Evolutionary conservation across 2,797 vertebrate genomes (phyloP), one percentile per base, ranked within the genome.

Genomic region (Sarcoramphus papa): DNA sequence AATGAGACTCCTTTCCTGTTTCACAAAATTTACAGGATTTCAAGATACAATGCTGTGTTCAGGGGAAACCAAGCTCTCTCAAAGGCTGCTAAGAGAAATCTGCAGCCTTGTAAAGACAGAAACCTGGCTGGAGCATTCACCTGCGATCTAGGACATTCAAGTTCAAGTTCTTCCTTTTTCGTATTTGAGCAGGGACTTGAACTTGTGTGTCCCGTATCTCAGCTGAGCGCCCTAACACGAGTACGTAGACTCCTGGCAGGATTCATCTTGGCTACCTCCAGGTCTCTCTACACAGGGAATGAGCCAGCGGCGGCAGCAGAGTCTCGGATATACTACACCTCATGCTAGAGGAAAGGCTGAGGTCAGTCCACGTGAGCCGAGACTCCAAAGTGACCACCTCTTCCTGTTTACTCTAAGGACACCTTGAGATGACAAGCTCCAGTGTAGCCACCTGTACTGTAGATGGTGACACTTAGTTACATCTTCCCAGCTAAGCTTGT

Each of bases 141-240:
- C 9, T 30, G 23, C 2, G 1, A 56, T 43, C 14, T 12, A 70
- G 25, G n/a, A 56, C 14, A 19, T 35, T 47, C 0, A 6, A 59
- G 40, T 48, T 80, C 13, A 57, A 67, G 56, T 64, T 86, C 9
- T 30, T 76, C 21, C 4, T 47, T 35, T 62, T 57, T 22, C 22
- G 5, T 53, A 14, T 62, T 68, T 72, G 59, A 63, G 35, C 21
- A 54, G n/a, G 12, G 6, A 65, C 31, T 73, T 57, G 51, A 5
- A 0, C 22, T n/a, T 12, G 43, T 6, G 5, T n/a, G 28, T 53
- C 40, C 50, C 0, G 0, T 37, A 59, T 7, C 47, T 63, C 65
- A 84, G 54, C 30, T 30, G 63, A 60, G 30, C 14, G 20, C 28
- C 33, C n/a, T 81, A 22, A 27, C 15, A 47, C 0, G 0, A 63